These are phyloP conservation scores for Toxonevra muliebris DNA, from an alignment of 2,888 invertebrate genomes.

Conservation along the genomic window DNA sequence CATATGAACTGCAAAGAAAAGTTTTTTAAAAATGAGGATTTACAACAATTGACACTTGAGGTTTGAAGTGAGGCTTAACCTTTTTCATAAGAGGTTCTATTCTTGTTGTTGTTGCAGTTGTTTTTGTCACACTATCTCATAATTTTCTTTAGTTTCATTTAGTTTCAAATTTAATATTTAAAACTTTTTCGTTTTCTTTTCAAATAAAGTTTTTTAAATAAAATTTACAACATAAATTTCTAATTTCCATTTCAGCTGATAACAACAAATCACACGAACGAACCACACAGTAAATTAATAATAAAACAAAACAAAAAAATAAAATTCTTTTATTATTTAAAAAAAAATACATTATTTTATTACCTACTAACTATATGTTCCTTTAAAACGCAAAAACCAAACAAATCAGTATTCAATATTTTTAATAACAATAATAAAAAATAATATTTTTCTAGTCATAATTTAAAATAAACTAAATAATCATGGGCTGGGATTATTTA, in stretches of 20 bases:
- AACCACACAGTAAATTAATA: too few species aligned
- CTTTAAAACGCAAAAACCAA: too few species aligned
- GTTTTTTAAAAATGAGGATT: too few species aligned
- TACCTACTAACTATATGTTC: too few species aligned
- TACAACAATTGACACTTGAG: slow-evolving; percentile 17
- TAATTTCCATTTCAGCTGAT: slow-evolving; percentile 10
- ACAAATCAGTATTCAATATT: too few species aligned
- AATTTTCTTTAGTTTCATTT: background rate
- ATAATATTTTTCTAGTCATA: background rate
- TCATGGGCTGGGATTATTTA: slow-evolving; percentile 33
- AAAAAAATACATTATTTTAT: too few species aligned
- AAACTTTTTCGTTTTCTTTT: background rate
- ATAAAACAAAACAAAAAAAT: too few species aligned
- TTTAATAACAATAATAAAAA: too few species aligned
- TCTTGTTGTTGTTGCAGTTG: slow-evolving; percentile 12
- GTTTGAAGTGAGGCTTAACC: slow-evolving; percentile 35
- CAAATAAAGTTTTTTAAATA: background rate
- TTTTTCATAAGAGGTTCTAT: slow-evolving; percentile 28
- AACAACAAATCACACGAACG: background rate
- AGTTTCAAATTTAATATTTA: background rate
- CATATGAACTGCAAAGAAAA: too few species aligned
- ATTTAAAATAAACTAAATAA: slow-evolving; percentile 24
- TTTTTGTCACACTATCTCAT: slow-evolving; percentile 1
- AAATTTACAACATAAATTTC: background rate
- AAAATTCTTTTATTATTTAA: too few species aligned